These are phyloP conservation scores for Zoroaster sp. DNA, from an alignment of 53 echinoderm and acorn worm genomes.

Conservation along the genomic window DNA sequence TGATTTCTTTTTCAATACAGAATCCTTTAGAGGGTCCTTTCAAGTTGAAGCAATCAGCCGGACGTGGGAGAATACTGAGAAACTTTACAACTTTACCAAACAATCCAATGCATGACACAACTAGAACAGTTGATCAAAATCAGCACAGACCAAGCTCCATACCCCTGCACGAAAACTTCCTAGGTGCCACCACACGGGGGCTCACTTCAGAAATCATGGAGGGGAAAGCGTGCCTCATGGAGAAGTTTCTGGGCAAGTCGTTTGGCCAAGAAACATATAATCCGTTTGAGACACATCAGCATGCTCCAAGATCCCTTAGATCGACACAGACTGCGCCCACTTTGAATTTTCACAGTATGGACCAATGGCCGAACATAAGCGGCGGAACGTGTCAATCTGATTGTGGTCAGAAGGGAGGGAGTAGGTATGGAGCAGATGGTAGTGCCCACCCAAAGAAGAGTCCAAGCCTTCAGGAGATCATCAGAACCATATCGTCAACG, in stretches of 20 bases:
- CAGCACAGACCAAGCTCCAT: neutral
- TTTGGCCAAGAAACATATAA: neutral
- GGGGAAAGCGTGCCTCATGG: slow-evolving; percentile 82
- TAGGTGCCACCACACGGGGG: slow-evolving; percentile 20
- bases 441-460: neutral
- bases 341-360: slow-evolving; percentile 21
- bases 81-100: neutral
- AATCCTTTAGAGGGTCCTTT: neutral
- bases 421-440: neutral
- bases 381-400: slow-evolving; percentile 4
- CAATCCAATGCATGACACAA: neutral
- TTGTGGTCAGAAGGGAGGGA: neutral
- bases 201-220: slow-evolving; percentile 55
- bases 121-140: neutral
- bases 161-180: slow-evolving; percentile 13
- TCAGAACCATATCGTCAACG: neutral
- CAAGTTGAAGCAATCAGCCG: neutral
- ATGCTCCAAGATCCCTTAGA: neutral
- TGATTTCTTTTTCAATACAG: neutral
- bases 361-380: slow-evolving; percentile 52
- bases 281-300: slow-evolving; percentile 10
- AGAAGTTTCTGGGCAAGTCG: slow-evolving; percentile 67
- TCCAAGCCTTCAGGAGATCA: slow-evolving; percentile 1
- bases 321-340: slow-evolving; percentile 31
- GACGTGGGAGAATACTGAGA: neutral